These are phyloP conservation scores for Puffinus mauretanicus DNA, from an alignment of 2,113 vertebrate genomes.

Conservation along the genomic window DNA sequence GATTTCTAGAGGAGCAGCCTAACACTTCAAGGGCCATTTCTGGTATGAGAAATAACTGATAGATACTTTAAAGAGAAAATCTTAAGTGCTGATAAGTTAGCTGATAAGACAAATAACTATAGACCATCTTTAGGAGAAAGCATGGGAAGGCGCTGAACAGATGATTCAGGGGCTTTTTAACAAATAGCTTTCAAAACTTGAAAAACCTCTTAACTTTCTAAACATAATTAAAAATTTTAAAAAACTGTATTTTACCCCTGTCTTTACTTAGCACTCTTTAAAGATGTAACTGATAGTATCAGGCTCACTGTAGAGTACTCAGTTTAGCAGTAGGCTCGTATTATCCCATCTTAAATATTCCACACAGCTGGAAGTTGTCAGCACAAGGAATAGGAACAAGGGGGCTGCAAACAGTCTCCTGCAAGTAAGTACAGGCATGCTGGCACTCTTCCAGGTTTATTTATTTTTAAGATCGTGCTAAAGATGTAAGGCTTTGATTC, in stretches of 20 bases:
- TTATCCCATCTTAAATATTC: background rate
- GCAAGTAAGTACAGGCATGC: background rate
- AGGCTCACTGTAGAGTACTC: background rate
- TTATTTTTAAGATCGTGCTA: background rate
- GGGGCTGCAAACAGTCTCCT: background rate
- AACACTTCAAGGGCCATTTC: background rate
- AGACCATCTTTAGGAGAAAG: background rate
- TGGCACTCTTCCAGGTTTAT: slow-evolving; percentile 10
- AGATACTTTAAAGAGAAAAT: background rate
- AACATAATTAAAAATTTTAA: background rate
- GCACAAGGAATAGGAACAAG: background rate
- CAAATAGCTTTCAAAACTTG: background rate
- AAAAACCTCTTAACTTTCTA: background rate
- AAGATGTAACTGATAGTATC: background rate
- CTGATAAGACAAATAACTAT: background rate
- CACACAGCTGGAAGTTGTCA: slow-evolving; percentile 38
- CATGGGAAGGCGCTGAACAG: background rate
- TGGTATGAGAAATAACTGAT: background rate
- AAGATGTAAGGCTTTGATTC: background rate
- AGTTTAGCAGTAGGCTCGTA: background rate
- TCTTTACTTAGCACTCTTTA: background rate
- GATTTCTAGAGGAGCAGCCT: background rate
- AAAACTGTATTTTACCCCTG: background rate
- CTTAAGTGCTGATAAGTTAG: background rate
- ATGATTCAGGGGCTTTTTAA: background rate